These are phyloP conservation scores for Clupea harengus DNA, from an alignment of 2,113 vertebrate species.

Conservation along the genomic window DNA sequence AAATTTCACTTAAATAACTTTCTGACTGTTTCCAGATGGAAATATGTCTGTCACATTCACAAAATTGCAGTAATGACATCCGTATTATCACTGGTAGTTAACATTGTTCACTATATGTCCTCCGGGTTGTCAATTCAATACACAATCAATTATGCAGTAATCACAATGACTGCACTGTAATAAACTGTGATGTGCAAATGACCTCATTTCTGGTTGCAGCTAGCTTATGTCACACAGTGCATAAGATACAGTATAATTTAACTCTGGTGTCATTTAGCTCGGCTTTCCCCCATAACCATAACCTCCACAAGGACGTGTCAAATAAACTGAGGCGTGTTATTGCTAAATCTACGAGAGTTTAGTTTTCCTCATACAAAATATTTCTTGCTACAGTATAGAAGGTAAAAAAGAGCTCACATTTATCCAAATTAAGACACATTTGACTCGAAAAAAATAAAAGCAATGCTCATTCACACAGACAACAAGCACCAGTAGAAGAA, in stretches of 20 bases:
- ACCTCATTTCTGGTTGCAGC: conserved; percentile 43
- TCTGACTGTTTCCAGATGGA: conserved; percentile 24
- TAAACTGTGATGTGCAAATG: conserved; percentile 27
- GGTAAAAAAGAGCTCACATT: conserved; percentile 66
- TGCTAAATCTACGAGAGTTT: conserved; percentile 70
- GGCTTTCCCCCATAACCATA: neutral
- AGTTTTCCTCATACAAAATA: conserved; percentile 61
- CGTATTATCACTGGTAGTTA: conserved; percentile 13
- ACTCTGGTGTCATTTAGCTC: neutral
- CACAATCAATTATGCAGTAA: conserved; percentile 46
- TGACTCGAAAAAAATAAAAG: conserved; percentile 43
- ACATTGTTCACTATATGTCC: neutral
- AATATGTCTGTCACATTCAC: conserved; percentile 29
- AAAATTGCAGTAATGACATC: conserved; percentile 54
- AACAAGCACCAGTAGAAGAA: conserved; percentile 67
- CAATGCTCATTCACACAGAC: conserved; percentile 58
- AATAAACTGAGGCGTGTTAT: conserved; percentile 67
- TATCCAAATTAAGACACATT: conserved; percentile 58
- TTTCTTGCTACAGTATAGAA: conserved; percentile 70
- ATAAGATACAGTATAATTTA: conserved; percentile 39
- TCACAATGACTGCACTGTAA: conserved; percentile 2
- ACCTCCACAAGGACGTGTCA: conserved; percentile 40
- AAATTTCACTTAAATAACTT: conserved; percentile 25
- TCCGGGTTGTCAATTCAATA: conserved; percentile 12
- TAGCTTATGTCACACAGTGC: conserved; percentile 54